These are phyloP conservation scores for Pseudococcus longispinus DNA, from an alignment of 2,888 invertebrate species.

Conservation along the genomic window DNA sequence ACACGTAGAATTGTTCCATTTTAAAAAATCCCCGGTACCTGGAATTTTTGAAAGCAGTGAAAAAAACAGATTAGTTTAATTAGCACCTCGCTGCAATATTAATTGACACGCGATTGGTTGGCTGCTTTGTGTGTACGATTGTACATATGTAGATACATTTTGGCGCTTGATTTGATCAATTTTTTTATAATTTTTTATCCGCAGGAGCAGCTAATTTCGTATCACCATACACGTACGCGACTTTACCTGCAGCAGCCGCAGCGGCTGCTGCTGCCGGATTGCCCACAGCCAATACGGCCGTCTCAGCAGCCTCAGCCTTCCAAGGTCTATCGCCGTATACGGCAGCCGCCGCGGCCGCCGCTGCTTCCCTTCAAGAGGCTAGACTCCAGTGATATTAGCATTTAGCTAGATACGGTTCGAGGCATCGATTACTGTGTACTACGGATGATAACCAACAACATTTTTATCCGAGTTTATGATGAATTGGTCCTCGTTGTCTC, in stretches of 20 bases:
- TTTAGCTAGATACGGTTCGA: constrained; percentile 34
- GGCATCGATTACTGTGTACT: constrained; percentile 9
- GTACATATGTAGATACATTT: background rate
- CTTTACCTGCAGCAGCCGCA: constrained; percentile 70
- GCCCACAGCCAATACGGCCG: constrained; percentile 65
- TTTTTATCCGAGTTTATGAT: constrained; percentile 18
- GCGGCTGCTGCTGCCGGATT: constrained; percentile 70
- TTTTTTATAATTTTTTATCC: constrained; percentile 41
- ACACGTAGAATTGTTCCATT: background rate
- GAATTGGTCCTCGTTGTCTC: constrained; percentile 20
- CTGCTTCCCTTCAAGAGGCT: constrained; percentile 77
- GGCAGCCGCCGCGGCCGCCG: constrained; percentile 69
- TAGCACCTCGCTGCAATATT: background rate
- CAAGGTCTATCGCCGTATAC: constrained; percentile 71
- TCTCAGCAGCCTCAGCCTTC: constrained; percentile 67
- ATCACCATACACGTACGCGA: constrained; percentile 75
- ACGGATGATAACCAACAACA: background rate
- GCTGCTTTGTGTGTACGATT: background rate
- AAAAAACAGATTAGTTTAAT: background rate
- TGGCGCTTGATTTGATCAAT: background rate
- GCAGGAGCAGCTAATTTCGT: constrained; percentile 74
- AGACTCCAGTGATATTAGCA: constrained; percentile 71
- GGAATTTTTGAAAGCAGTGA: background rate
- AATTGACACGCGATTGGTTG: background rate
- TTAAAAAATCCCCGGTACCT: background rate